Evolutionary conservation across 1,140 invertebrate genomes (phyloP), one percentile per base, ranked within the genome.

Genomic region (Lepidurus apus): DNA sequence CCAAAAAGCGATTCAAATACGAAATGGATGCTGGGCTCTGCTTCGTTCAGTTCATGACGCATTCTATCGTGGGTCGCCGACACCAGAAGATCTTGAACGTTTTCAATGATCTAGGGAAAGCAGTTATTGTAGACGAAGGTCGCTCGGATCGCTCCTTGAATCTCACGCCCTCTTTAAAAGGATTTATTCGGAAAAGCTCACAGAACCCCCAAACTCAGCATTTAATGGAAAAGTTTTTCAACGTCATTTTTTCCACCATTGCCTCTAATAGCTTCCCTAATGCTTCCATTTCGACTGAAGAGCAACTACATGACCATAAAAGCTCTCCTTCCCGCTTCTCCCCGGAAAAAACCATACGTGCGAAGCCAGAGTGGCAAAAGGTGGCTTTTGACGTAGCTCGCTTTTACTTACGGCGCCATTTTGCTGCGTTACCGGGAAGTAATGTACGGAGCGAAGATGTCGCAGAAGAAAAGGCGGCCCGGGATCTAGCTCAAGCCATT

Each of bases 331-430:
- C 43, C 74, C 34, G 43, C 1, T 75, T 75, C 24, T 17, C 11
- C 13, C 43, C 34, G 74, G 26, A 17, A 43, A 75, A 75, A 47
- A 11, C 78, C 45, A 26, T 24, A 17, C 74, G 42, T 43, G n/a
- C 42, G 73, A 75, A 77, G 24, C 21, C 78, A 8, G 42, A 75
- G n/a, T 21, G 43, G n/a, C 73, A 79, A 75, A 74, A 79, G 21
- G 78, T 79, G 6, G 73, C 26, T 47, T 75, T 79, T 73, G 45
- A 44, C 42, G 47, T 79, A 7, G 78, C n/a, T 3, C 73, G 74
- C 6, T 74, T 79, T 45, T 79, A 79, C 43, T 47, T 79, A 17
- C 73, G 74, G 42, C 43, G 75, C 10, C 75, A 79, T 11, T 43
- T 75, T n/a, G 73, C n/a, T 45, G 42, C 42, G 26, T 44, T 79